Evolutionary conservation across 1,140 invertebrate genomes (phyloP).

Genomic region (Drosophila teissieri): DNA sequence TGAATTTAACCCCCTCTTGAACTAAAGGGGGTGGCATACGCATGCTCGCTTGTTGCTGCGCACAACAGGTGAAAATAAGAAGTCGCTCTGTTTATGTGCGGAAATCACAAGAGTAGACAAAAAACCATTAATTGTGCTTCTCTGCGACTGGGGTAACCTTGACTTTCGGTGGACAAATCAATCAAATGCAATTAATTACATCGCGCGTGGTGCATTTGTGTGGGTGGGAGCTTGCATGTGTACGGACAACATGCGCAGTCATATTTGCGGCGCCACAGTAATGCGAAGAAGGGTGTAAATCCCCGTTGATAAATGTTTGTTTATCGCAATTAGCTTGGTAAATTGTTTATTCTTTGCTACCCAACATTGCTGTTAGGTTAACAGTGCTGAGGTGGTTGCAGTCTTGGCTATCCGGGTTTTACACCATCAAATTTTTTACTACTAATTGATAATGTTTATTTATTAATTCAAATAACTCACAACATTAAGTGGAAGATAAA

Average conservation of each 20-base stretch:
- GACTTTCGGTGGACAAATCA: slow-evolving; percentile 17
- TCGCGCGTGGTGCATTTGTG: background rate
- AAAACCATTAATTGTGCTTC: background rate
- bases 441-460: background rate
- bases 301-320: background rate
- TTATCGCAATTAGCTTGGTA: background rate
- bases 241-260: slow-evolving; percentile 1
- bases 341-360: slow-evolving; percentile 1
- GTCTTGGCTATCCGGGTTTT: background rate
- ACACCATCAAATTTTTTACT: background rate
- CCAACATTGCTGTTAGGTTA: background rate
- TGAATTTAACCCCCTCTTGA: background rate
- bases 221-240: background rate
- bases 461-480: too few relatives aligned
- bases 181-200: slow-evolving; percentile 29
- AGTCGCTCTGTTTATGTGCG: slow-evolving; percentile 6
- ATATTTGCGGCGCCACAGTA: background rate
- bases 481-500: too few relatives aligned
- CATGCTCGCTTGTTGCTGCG: slow-evolving; percentile 51
- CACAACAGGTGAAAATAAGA: slow-evolving; percentile 66
- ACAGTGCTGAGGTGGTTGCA: background rate
- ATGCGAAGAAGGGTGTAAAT: background rate
- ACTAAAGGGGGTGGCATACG: background rate
- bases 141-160: background rate
- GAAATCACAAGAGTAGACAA: background rate